These are phyloP conservation scores for Drosophila heteroneura DNA, from an alignment of 2,888 invertebrate species.

Conservation along the genomic window DNA sequence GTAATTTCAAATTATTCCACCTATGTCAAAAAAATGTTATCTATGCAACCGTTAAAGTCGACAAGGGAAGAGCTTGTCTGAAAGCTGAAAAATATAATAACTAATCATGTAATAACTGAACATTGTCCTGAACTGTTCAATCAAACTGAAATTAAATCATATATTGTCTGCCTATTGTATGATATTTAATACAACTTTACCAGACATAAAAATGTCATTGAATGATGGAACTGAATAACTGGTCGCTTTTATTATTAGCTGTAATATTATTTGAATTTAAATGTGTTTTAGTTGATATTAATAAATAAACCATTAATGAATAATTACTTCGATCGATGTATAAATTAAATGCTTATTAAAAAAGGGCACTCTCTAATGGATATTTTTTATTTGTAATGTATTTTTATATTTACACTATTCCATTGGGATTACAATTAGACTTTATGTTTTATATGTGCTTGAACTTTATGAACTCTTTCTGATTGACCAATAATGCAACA, in stretches of 20 bases:
- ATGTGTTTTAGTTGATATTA: background rate
- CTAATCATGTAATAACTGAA: too few relatives aligned
- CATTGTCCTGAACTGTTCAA: too few relatives aligned
- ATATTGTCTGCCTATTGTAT: too few relatives aligned
- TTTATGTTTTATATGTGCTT: background rate
- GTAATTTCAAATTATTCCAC: background rate
- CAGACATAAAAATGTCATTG: background rate
- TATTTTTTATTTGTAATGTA: background rate
- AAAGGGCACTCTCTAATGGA: background rate
- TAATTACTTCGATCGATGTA: background rate
- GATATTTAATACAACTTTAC: background rate
- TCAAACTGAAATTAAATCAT: too few relatives aligned
- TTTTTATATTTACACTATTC: background rate
- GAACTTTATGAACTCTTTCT: background rate
- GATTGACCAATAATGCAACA: background rate
- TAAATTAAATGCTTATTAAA: background rate
- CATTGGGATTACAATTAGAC: background rate
- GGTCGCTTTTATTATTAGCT: background rate
- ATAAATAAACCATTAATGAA: background rate
- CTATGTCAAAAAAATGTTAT: background rate
- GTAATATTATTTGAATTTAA: background rate
- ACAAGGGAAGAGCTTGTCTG: background rate
- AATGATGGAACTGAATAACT: too few relatives aligned
- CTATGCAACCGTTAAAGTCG: background rate
- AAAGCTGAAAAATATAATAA: background rate